Conservation (phyloP, 2,888 invertebrate species). For the Druceiella hillmani region DNA sequence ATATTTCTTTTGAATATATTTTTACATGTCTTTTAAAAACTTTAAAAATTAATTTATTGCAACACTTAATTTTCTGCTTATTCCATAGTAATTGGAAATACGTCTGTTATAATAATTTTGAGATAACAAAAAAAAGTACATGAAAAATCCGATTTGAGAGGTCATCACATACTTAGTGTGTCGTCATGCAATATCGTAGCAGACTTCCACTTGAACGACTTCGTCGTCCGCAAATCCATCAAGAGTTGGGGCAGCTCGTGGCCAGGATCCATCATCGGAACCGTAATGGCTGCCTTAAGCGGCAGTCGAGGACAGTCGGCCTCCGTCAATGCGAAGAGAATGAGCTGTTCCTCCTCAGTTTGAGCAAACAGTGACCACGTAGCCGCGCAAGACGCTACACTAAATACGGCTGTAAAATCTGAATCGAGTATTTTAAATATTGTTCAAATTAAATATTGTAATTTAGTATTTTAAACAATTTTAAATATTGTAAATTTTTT, state of each 20-base stretch:
- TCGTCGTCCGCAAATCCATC: constrained; percentile 63
- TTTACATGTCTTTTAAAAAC: no score
- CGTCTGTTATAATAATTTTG: no score
- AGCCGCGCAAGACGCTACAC: constrained; percentile 66
- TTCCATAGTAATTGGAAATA: no score
- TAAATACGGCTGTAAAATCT: constrained; percentile 71
- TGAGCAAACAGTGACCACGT: constrained; percentile 68
- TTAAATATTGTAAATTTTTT: no score
- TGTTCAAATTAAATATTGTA: no score
- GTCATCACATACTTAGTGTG: constrained; percentile 62
- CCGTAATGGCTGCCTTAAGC: constrained; percentile 59
- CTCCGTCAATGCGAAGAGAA: constrained; percentile 72
- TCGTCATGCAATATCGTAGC: constrained; percentile 68
- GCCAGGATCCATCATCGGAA: constrained; percentile 61
- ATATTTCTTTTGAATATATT: no score
- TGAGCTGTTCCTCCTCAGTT: constrained; percentile 57
- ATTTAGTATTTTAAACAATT: no score
- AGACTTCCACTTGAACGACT: constrained; percentile 65
- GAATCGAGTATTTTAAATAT: no score
- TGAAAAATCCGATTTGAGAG: no score
- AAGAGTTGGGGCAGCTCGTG: constrained; percentile 74
- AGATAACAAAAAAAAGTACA: no score
- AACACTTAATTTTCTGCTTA: no score
- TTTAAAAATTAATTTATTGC: no score
- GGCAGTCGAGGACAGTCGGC: constrained; percentile 75